Conservation (phyloP, 2,888 invertebrate species). For the Trichogramma dendrolimi region DNA sequence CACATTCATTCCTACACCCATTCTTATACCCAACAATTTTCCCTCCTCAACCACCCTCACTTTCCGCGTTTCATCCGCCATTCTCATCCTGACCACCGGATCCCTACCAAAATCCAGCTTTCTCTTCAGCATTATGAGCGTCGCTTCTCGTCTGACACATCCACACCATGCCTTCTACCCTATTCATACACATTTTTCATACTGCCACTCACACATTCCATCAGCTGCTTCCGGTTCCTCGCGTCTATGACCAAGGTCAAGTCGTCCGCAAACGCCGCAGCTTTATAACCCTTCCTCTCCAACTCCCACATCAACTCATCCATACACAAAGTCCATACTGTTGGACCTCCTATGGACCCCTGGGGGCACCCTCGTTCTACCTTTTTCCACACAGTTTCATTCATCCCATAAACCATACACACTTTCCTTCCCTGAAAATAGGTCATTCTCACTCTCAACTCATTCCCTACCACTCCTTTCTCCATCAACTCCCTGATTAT, state of each 20-base stretch:
- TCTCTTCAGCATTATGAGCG: conserved; percentile 13
- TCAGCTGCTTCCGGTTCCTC: background rate
- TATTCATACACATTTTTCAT: background rate
- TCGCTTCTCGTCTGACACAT: conserved; percentile 11
- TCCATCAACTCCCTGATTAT: too few species aligned
- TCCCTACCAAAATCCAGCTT: background rate
- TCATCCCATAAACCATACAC: conserved; percentile 1
- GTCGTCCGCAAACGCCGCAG: conserved; percentile 19
- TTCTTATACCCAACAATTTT: background rate
- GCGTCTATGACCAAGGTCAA: conserved; percentile 10
- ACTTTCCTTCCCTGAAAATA: conserved; percentile 11
- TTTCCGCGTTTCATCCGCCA: background rate
- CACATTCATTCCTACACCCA: conserved; percentile 2
- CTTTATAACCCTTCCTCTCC: background rate
- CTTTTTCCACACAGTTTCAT: background rate
- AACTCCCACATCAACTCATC: conserved; percentile 9
- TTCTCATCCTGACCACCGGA: background rate
- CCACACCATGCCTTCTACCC: conserved; percentile 11
- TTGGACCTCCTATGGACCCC: background rate
- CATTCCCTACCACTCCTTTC: background rate
- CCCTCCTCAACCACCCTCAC: background rate
- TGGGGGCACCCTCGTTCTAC: too few species aligned
- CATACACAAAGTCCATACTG: conserved; percentile 18
- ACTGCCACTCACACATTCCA: background rate
- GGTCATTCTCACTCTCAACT: background rate